A percentile compares a stretch with the other conserved stretches of the same genome.
Conservation (phyloP, 2,113 vertebrate species). For the Connochaetes taurinus region DNA sequence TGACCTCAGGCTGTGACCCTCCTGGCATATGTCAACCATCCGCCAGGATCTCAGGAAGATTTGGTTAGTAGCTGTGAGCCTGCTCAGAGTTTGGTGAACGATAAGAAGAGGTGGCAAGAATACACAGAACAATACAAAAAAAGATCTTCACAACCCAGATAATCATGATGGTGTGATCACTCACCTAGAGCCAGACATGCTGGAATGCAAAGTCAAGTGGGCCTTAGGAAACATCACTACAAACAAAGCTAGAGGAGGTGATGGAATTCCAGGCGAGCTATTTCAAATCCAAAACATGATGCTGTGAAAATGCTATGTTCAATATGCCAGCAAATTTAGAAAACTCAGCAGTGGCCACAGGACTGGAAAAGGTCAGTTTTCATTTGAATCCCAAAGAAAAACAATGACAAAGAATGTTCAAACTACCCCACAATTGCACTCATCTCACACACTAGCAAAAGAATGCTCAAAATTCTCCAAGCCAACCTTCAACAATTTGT, state of each 20-base stretch:
- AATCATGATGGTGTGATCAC: neutral
- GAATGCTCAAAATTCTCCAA: neutral
- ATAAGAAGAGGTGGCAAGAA: neutral
- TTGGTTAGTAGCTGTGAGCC: neutral
- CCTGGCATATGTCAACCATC: neutral
- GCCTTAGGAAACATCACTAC: too few relatives aligned
- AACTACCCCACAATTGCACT: neutral
- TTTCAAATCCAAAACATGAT: neutral
- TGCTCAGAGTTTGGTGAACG: neutral
- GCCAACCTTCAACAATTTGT: neutral
- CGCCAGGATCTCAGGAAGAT: fast-evolving
- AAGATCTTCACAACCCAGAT: neutral
- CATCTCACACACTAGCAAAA: neutral
- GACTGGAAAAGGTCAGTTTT: neutral
- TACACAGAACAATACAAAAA: neutral
- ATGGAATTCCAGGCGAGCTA: neutral
- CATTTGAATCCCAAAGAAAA: neutral
- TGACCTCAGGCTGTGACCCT: neutral
- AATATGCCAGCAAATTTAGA: neutral
- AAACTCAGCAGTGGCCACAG: neutral
- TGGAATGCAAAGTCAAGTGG: too few relatives aligned
- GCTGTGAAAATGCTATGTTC: neutral
- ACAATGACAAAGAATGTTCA: neutral
- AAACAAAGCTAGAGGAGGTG: neutral
- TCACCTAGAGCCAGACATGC: neutral